These are phyloP conservation scores for Omphaloscelis lunosa DNA, from an alignment of 2,888 invertebrate species.

Conservation along the genomic window DNA sequence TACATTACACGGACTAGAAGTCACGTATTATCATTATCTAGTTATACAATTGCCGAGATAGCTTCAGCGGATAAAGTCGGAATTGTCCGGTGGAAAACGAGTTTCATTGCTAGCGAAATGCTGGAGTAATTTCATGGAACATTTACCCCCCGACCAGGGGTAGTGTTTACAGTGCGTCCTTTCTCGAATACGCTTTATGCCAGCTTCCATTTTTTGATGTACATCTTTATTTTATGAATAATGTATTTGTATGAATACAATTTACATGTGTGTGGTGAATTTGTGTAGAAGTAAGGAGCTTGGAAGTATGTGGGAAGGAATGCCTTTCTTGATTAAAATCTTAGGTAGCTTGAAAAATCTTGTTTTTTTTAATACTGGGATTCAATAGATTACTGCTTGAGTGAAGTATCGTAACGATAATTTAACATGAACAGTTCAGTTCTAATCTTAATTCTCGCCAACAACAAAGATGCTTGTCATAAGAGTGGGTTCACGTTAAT, in stretches of 20 bases:
- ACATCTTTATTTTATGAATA: constrained; percentile 69
- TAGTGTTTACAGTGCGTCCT: constrained; percentile 78
- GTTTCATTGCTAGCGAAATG: constrained; percentile 77
- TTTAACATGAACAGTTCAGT: neutral
- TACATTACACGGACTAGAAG: constrained; percentile 51
- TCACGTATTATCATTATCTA: constrained; percentile 59
- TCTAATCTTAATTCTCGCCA: neutral
- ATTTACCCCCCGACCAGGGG: constrained; percentile 82
- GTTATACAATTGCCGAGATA: constrained; percentile 64
- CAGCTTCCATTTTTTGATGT: constrained; percentile 68
- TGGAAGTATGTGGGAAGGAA: constrained; percentile 6
- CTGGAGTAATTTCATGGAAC: constrained; percentile 87
- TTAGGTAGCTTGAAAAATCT: neutral
- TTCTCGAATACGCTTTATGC: constrained; percentile 65
- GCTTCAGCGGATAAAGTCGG: constrained; percentile 75
- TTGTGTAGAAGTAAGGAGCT: constrained; percentile 3
- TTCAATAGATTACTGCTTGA: neutral
- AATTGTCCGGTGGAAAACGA: constrained; percentile 75
- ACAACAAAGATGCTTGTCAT: neutral
- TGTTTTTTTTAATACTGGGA: neutral
- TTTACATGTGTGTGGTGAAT: constrained; percentile 50
- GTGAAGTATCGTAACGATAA: neutral
- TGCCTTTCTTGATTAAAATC: constrained; percentile 18
- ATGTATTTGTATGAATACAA: constrained; percentile 64
- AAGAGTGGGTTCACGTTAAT: neutral